Base-by-base conservation (phyloP, 1,140 invertebrate species). In the Acromyrmex heyeri region DNA sequence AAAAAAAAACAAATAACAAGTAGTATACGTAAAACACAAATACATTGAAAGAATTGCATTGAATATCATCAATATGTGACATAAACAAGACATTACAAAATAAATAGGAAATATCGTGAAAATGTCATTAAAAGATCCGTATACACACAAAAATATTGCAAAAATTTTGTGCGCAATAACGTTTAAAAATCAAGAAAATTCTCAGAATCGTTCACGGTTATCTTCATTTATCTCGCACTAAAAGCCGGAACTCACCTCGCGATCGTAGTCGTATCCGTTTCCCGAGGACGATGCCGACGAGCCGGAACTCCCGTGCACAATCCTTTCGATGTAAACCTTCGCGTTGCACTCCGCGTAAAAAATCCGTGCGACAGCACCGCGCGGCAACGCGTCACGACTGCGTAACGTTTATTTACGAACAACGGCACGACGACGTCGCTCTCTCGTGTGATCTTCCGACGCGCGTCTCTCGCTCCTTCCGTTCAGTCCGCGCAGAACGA, bases 401-500 rank as follows among this genome's bases (percentile, higher is more conserved):
- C 57, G 57, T 65, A 38, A 12, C 21, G 53, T 30, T 61, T 61
- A 72, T 73, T 73, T 61, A 82, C 79, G 55, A 34, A 82, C 53
- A 55, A 44, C 21, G 30, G 24, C 16, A 59, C 64, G 14, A 18
- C 53, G 64, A 70, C 21, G 69, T 89, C 87, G 86, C 81, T 89
- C 70, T 85, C 55, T 85, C 59, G 82, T 65, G 48, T 12, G 30
- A 57, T 78, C 50, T 76, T 62, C 62, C 62, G 90, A 86, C 88
- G 88, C 91, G 89, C 86, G 12, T 7, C 75, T 91, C 78, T 86
- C 76, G 83, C 30, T 72, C 21, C 67, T 73, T 72, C 59, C 90
- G 92, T 70, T 92, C 93, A 92, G 90, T 91, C 81, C 92, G 91
- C 92, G 88, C 87, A 91, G 93, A 92, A 93, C 89, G 93, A 91